Conservation (phyloP, 1,140 invertebrate genomes). For the Ganaspis sp. region DNA sequence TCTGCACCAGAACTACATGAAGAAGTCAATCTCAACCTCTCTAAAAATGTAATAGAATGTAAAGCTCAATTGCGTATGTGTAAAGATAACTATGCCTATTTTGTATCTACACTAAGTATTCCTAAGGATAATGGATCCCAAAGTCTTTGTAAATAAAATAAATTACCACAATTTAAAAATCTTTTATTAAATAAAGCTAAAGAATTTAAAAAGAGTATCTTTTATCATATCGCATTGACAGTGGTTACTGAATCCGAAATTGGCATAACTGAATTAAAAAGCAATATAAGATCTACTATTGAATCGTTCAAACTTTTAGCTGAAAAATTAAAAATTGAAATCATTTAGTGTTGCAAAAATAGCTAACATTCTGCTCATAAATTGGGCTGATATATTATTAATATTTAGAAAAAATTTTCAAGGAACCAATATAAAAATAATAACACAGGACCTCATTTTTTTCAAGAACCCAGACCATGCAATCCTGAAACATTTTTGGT, state of each 20-base stretch:
- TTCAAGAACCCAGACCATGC: background rate
- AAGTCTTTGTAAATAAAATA: background rate
- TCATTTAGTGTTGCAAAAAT: background rate
- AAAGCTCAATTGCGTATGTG: background rate
- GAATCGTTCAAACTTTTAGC: background rate
- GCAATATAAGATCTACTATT: background rate
- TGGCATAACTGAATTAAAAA: background rate
- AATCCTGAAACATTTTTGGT: no score
- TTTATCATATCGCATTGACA: background rate
- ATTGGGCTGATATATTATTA: background rate
- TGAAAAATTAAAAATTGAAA: background rate
- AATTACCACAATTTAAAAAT: conserved; percentile 3
- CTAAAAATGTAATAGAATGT: background rate
- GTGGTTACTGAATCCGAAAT: background rate
- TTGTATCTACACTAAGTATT: background rate
- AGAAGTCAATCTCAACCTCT: no score
- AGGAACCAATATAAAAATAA: background rate
- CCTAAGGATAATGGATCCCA: background rate
- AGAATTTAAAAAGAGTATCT: background rate
- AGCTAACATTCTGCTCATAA: background rate
- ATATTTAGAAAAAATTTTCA: background rate
- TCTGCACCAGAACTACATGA: no score
- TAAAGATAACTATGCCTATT: background rate
- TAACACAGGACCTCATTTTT: background rate
- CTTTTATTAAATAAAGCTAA: background rate